Conservation (phyloP, 2,888 invertebrate species). For the Metellina segmentata region DNA sequence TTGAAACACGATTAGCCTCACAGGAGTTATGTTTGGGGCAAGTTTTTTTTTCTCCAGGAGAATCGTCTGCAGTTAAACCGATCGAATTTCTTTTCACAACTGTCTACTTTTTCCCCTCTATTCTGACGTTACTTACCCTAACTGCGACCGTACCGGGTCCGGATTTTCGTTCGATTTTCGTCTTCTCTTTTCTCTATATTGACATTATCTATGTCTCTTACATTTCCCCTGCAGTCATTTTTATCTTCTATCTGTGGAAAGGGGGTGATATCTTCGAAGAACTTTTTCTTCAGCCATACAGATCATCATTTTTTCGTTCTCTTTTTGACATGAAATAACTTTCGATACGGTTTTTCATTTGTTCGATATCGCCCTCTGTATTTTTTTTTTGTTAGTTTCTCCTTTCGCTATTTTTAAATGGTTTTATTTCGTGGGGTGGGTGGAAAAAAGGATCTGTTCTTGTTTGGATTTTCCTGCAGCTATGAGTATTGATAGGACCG, state of each 20-base stretch:
- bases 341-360: conserved; percentile 71
- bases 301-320: conserved; percentile 57
- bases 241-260: conserved; percentile 59
- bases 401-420: conserved; percentile 39
- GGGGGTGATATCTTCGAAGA: conserved; percentile 42
- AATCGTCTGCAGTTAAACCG: conserved; percentile 54
- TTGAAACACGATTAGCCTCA: conserved; percentile 62
- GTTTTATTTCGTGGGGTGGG: background rate
- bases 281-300: conserved; percentile 60
- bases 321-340: conserved; percentile 66
- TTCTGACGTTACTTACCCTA: conserved; percentile 39
- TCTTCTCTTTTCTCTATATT: conserved; percentile 22
- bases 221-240: conserved; percentile 53
- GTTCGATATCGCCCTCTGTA: conserved; percentile 25
- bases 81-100: conserved; percentile 57
- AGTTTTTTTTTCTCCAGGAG: background rate
- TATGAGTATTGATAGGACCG: background rate
- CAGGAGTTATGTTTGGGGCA: conserved; percentile 44
- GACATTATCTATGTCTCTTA: conserved; percentile 64
- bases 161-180: background rate
- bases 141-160: conserved; percentile 31
- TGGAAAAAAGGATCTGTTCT: background rate
- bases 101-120: conserved; percentile 5
- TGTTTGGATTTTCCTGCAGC: conserved; percentile 42
- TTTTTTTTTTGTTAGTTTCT: background rate